Conservation (phyloP, 2,113 vertebrate species). For the Ovis canadensis region DNA sequence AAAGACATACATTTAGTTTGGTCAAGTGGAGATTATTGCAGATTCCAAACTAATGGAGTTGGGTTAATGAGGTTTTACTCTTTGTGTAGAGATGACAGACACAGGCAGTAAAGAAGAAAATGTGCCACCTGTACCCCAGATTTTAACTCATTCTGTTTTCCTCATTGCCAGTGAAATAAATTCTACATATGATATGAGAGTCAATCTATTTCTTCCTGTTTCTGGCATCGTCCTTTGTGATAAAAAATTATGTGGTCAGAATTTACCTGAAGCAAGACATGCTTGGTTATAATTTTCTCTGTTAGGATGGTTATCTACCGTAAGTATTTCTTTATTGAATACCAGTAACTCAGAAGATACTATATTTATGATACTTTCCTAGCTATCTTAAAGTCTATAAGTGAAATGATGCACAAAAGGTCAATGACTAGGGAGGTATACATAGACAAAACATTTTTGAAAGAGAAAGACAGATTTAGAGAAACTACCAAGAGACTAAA, state of each 20-base stretch:
- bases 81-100: neutral
- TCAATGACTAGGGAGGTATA: neutral
- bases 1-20: neutral
- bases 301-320: neutral
- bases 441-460: neutral
- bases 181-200: neutral
- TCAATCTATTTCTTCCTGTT: neutral
- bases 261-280: neutral
- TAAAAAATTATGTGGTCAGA: neutral
- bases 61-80: conserved; percentile 27
- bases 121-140: neutral
- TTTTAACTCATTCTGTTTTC: conserved; percentile 28
- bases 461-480: neutral
- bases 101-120: conserved; percentile 17
- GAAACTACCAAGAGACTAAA: neutral
- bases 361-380: neutral
- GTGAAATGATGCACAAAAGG: conserved; percentile 11
- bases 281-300: neutral
- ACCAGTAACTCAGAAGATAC: neutral
- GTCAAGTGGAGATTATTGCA: neutral
- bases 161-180: neutral
- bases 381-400: neutral
- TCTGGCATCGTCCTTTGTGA: neutral
- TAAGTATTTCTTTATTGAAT: conserved; percentile 24
- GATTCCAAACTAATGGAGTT: conserved; percentile 14